phyloP scores from a whole-genome alignment of 2,888 invertebrate genomes.

The Keiferia lycopersicella region DNA sequence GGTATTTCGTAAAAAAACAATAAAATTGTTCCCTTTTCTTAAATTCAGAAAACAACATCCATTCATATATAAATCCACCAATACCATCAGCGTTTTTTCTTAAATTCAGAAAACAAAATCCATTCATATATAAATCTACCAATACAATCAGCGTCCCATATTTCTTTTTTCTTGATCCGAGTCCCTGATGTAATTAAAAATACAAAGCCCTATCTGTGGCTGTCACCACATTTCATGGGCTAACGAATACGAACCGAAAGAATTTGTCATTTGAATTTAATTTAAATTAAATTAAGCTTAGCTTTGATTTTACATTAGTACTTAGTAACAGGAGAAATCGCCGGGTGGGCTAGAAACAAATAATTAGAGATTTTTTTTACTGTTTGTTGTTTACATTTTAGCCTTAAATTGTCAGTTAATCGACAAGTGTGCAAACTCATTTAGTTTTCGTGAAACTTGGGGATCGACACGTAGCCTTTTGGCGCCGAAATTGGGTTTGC shows the following conservation, averaged over 20 bases:
- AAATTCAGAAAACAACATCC: no score
- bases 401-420: conserved; percentile 1
- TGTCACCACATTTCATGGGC: conserved; percentile 8
- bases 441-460: conserved; percentile 5
- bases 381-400: neutral
- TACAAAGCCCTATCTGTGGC: conserved; percentile 4
- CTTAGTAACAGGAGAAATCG: no score
- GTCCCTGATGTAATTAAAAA: neutral
- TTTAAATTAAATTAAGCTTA: neutral
- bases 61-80: no score
- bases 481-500: conserved; percentile 12
- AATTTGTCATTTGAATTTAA: conserved; percentile 5
- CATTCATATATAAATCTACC: no score
- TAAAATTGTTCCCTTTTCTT: no score
- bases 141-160: no score
- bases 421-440: conserved; percentile 6
- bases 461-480: conserved; percentile 11
- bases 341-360: no score
- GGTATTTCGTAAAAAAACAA: no score
- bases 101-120: no score
- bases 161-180: no score
- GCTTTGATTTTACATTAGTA: neutral
- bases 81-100: no score
- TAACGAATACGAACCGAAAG: conserved; percentile 1
- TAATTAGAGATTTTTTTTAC: no score